Conservation (phyloP, 2,888 invertebrate species). For the Pocota personata region DNA sequence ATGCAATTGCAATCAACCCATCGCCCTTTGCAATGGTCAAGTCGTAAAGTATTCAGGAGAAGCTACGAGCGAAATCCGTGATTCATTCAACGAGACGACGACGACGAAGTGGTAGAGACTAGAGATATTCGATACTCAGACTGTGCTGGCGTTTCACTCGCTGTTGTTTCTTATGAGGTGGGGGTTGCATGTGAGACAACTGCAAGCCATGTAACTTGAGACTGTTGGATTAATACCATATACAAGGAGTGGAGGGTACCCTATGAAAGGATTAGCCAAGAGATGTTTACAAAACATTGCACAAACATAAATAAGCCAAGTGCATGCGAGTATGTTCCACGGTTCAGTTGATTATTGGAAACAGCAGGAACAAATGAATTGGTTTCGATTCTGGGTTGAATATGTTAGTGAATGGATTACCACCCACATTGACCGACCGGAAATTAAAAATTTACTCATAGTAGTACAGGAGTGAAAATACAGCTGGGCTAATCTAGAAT, state of each 20-base stretch:
- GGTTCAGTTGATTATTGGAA: constrained; percentile 69
- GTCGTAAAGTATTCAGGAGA: constrained; percentile 41
- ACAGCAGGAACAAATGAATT: constrained; percentile 67
- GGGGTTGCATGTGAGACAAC: constrained; percentile 47
- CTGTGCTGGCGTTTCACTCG: constrained; percentile 18
- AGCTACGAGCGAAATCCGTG: constrained; percentile 26
- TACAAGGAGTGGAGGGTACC: neutral
- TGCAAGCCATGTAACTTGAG: constrained; percentile 62
- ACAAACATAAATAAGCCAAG: constrained; percentile 67
- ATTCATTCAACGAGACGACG: constrained; percentile 31
- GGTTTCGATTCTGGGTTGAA: constrained; percentile 25
- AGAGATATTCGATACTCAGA: constrained; percentile 55
- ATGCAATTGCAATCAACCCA: constrained; percentile 35
- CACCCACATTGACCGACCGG: constrained; percentile 55
- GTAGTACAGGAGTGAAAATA: neutral
- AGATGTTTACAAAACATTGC: constrained; percentile 73
- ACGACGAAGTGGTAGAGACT: constrained; percentile 18
- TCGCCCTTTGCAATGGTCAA: constrained; percentile 46
- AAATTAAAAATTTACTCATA: constrained; percentile 70
- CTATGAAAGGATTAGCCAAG: constrained; percentile 64
- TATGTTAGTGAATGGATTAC: neutral
- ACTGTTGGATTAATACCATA: constrained; percentile 57
- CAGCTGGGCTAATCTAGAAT: constrained; percentile 44
- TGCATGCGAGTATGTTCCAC: constrained; percentile 46
- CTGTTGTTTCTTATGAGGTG: constrained; percentile 58